Percentiles rank a stretch among this genome's conserved stretches.
Evolutionary conservation across 2,797 vertebrate species (phyloP).

Genomic region (Helostoma temminkii): DNA sequence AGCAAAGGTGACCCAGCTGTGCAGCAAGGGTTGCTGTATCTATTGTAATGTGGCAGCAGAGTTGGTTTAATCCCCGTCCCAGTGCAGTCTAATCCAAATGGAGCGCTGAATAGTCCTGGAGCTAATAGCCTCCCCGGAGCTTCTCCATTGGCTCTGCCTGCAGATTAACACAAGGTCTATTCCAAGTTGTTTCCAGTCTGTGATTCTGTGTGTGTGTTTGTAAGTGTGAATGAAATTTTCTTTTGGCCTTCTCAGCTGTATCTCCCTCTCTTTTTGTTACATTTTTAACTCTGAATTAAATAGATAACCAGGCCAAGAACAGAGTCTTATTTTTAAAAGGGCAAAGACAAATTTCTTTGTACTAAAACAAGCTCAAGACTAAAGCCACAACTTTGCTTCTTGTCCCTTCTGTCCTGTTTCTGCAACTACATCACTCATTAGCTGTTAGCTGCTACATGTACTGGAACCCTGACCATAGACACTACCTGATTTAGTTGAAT

Average conservation of each 20-base stretch:
- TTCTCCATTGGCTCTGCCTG: constrained; percentile 54
- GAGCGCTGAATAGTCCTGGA: constrained; percentile 72
- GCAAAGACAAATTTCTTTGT: background rate
- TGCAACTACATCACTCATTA: too few species aligned
- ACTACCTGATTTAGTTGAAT: too few species aligned
- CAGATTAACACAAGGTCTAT: constrained; percentile 65
- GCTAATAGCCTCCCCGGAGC: constrained; percentile 72
- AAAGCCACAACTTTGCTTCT: too few species aligned
- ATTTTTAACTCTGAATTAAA: constrained; percentile 21
- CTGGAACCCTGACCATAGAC: too few species aligned
- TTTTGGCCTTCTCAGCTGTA: constrained; percentile 42
- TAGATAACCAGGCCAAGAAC: constrained; percentile 3
- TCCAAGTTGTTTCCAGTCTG: constrained; percentile 57
- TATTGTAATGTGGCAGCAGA: constrained; percentile 67
- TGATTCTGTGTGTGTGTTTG: constrained; percentile 33
- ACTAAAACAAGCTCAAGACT: too few species aligned
- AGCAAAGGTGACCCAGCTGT: constrained; percentile 49
- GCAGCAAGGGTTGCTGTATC: constrained; percentile 41
- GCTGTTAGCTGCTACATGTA: too few species aligned
- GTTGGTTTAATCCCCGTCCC: constrained; percentile 73
- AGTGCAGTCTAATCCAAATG: constrained; percentile 74
- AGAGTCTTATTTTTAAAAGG: background rate
- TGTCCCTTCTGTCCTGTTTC: too few species aligned
- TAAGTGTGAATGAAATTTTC: constrained; percentile 26
- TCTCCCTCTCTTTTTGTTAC: constrained; percentile 34